Percentiles rank a stretch among this genome's conserved stretches.
Conservation (phyloP, 2,888 invertebrate genomes). For the Calliphora vomitoria region DNA sequence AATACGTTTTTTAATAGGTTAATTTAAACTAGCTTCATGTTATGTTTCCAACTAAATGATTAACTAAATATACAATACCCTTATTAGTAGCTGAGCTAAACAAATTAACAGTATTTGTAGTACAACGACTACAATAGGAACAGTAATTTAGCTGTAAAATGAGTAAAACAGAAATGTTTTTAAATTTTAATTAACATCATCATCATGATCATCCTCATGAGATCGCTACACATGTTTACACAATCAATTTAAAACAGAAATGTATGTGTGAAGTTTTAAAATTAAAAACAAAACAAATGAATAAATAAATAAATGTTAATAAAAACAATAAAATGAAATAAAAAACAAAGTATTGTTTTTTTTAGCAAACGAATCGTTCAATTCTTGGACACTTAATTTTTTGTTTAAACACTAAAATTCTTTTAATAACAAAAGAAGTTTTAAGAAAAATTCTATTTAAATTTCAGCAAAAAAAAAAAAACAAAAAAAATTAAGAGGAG, state of each 20-base stretch:
- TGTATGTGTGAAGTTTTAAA: not conserved
- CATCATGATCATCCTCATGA: not conserved
- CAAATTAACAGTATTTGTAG: constrained; percentile 20
- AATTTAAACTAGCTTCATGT: too few species aligned
- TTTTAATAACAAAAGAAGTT: not conserved
- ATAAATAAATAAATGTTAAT: not conserved
- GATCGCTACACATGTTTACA: not conserved
- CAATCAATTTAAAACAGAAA: not conserved
- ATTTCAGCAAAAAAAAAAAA: not conserved
- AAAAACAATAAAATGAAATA: not conserved
- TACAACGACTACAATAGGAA: constrained; percentile 11
- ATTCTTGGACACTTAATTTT: not conserved
- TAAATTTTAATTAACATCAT: not conserved
- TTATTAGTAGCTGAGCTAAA: not conserved
- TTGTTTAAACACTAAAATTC: not conserved
- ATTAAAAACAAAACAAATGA: not conserved
- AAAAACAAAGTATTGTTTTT: not conserved
- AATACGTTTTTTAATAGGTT: too few species aligned
- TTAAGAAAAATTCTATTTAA: not conserved
- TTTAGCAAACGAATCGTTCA: not conserved
- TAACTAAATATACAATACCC: not conserved
- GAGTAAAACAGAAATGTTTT: not conserved
- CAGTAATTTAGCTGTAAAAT: constrained; percentile 23
- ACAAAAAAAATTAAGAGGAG: not conserved
- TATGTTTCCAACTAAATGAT: not conserved